phyloP scores from a whole-genome alignment of 2,888 invertebrate genomes.

The Synergus japonicus region DNA sequence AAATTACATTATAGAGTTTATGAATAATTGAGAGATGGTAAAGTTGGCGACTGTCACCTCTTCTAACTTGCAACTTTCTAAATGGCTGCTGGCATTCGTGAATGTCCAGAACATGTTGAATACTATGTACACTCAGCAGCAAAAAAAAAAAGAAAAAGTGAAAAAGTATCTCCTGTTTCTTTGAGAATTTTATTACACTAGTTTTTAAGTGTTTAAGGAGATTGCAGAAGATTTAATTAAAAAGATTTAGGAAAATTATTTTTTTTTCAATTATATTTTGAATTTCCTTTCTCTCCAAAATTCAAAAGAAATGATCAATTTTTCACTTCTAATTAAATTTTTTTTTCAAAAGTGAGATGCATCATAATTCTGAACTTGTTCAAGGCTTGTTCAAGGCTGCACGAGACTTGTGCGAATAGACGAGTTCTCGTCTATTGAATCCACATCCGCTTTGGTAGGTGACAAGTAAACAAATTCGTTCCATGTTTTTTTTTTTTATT shows the following conservation, averaged over 20 bases:
- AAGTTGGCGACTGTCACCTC: constrained; percentile 24
- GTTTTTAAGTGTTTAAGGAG: too few relatives aligned
- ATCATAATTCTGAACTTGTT: not conserved
- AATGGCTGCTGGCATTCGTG: constrained; percentile 32
- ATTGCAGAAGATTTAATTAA: too few relatives aligned
- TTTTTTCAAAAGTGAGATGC: not conserved
- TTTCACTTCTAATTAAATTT: not conserved
- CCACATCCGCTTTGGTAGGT: not conserved
- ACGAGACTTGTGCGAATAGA: not conserved
- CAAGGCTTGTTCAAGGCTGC: not conserved
- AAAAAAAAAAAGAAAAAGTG: not conserved
- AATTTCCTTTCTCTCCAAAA: not conserved
- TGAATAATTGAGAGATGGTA: constrained; percentile 19
- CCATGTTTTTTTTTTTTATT: not conserved
- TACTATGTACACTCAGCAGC: not conserved
- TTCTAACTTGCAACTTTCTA: constrained; percentile 31
- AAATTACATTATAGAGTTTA: not conserved
- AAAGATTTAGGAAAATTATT: too few relatives aligned
- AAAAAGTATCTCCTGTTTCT: not conserved
- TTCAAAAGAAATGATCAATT: not conserved
- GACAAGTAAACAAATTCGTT: constrained; percentile 24
- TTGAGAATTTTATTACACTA: not conserved
- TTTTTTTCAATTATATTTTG: too few relatives aligned
- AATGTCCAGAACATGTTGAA: constrained; percentile 25
- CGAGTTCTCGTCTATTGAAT: not conserved